phyloP scores from a whole-genome alignment of 92 coral and sea anemone genomes.

The Parazoanthus atlanticus region DNA sequence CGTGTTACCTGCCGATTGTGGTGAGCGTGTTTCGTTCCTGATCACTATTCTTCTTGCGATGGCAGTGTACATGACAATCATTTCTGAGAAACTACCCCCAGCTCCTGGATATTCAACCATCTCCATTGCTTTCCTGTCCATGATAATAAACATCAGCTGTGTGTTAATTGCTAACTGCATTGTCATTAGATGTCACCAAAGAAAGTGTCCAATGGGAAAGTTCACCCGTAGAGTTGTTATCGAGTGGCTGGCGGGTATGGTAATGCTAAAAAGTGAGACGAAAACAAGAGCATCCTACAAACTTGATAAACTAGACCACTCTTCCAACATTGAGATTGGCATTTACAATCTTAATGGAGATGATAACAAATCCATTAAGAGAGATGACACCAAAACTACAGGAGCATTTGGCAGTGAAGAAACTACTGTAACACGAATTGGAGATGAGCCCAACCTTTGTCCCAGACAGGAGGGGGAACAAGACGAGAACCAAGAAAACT shows the following conservation, averaged over 20 bases:
- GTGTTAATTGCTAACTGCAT: not conserved
- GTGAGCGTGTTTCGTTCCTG: conserved; percentile 23
- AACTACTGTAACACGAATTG: too few relatives aligned
- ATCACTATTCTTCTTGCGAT: conserved; percentile 8
- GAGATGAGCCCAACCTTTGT: too few relatives aligned
- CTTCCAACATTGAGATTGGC: not conserved
- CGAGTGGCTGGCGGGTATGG: not conserved
- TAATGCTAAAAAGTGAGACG: not conserved
- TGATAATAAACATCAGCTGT: conserved; percentile 7
- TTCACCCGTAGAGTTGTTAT: not conserved
- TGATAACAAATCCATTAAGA: not conserved
- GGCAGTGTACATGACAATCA: conserved; percentile 23
- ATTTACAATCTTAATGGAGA: too few relatives aligned
- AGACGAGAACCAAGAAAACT: too few relatives aligned
- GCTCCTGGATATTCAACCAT: conserved; percentile 10
- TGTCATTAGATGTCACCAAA: not conserved
- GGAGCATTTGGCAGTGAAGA: too few relatives aligned
- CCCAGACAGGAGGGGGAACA: too few relatives aligned
- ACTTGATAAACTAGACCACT: not conserved
- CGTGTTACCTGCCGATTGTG: conserved; percentile 17
- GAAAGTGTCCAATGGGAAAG: conserved; percentile 3
- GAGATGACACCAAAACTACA: too few relatives aligned
- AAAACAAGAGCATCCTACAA: not conserved
- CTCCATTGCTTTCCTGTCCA: conserved; percentile 1
- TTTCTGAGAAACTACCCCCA: conserved; percentile 9